Percentiles rank a stretch among this genome's conserved stretches.
Evolutionary conservation across 2,113 vertebrate genomes (phyloP).

Genomic region (Callaeas wilsoni): DNA sequence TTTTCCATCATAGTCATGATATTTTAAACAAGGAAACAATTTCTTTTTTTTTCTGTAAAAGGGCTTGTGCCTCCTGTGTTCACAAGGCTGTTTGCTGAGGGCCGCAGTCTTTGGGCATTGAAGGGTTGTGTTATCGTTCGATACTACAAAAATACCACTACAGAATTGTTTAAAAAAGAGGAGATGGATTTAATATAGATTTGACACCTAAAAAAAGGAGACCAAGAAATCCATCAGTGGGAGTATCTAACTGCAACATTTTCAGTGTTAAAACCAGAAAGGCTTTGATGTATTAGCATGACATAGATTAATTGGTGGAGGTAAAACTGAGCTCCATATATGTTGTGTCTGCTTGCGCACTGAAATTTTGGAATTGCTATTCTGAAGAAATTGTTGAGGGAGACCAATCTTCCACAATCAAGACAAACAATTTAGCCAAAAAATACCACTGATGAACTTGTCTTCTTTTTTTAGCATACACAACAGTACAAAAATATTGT

Average conservation of each 20-base stretch:
- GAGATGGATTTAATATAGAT: constrained; percentile 57
- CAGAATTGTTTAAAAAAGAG: constrained; percentile 56
- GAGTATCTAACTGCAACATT: background rate
- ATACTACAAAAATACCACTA: constrained; percentile 71
- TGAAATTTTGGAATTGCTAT: background rate
- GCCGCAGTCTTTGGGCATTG: constrained; percentile 97
- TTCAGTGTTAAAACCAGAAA: background rate
- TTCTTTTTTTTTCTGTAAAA: constrained; percentile 73
- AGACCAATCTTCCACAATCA: background rate
- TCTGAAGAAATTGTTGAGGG: background rate
- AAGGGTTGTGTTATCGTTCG: constrained; percentile 88
- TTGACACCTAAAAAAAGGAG: constrained; percentile 72
- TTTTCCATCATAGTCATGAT: background rate
- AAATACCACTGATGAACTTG: constrained; percentile 23
- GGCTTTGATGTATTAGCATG: background rate
- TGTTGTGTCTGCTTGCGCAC: background rate
- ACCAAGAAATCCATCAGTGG: constrained; percentile 36
- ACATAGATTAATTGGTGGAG: background rate
- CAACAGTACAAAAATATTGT: constrained; percentile 60
- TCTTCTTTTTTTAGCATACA: constrained; percentile 73
- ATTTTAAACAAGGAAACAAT: constrained; percentile 42
- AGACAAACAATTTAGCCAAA: background rate
- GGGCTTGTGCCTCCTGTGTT: constrained; percentile 77
- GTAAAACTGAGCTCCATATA: background rate
- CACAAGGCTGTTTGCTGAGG: constrained; percentile 91